Evolutionary conservation across 1,140 invertebrate genomes (phyloP), one percentile per base, ranked within the genome.

Genomic region (Lepidotrigona ventralis): DNA sequence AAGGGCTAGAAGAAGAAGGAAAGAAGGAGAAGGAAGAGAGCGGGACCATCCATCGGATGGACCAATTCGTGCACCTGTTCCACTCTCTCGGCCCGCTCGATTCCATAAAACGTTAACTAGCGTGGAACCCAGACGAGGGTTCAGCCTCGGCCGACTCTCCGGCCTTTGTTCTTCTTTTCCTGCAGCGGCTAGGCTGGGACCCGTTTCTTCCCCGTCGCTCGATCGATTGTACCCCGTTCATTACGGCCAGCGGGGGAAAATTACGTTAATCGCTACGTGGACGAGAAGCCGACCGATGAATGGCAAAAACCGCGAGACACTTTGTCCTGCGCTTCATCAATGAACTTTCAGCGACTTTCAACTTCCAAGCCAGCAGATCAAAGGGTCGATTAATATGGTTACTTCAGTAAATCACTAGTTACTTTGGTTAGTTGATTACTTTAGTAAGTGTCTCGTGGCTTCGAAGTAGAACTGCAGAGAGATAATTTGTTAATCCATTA

Each of bases 31-130:
- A n/a, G 33, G 74, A 69, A 60, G 60, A 71, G 39, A 71, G 66
- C 23, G 26, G 8, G 56, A 71, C 60, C 39, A 26, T 63, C 78
- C 74, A 64, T 85, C 83, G 83, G 79, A 86, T 79, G 70, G 69
- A 69, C 84, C 72, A 79, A 87, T 87, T 90, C 79, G 77, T 83
- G 76, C 88, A 89, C 88, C 88, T 89, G 88, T 86, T 90, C 84
- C 78, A 82, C 76, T 81, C 74, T 11, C 64, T 63, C 58, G 53
- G 26, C n/a, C 46, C 19, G 56, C 73, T 82, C 81, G 73, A 79
- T 86, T 78, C 60, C 78, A 75, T 84, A 79, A 86, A 86, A 87
- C 71, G 77, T 56, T 78, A 74, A 86, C 75, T 79, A 79, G 80
- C 83, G 63, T 53, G 71, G 85, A 87, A 76, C 75, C 81, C 80